A percentile compares a stretch with the other conserved stretches of the same genome.
Evolutionary conservation across 2,888 invertebrate species (phyloP).

Genomic region (Pyrgus malvae): DNA sequence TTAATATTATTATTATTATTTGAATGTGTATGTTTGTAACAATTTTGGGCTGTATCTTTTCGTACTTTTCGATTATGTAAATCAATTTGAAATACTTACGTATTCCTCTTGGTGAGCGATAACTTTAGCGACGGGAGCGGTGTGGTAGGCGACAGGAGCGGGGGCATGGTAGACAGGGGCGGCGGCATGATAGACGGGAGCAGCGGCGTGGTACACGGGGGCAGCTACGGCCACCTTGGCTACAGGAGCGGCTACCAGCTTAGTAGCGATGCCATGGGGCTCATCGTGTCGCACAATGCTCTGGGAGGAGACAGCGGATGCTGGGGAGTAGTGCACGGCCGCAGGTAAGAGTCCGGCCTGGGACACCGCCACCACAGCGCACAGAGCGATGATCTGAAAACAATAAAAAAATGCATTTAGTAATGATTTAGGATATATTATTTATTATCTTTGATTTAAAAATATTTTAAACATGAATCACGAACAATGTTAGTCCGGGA

Average conservation of each 20-base stretch:
- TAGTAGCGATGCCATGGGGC: constrained; percentile 45
- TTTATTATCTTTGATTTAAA: neutral
- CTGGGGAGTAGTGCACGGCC: constrained; percentile 62
- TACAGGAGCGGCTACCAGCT: constrained; percentile 41
- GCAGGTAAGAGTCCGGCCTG: constrained; percentile 48
- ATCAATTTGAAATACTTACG: constrained; percentile 29
- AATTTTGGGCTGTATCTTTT: too few species aligned
- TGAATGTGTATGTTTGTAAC: too few species aligned
- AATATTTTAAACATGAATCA: neutral
- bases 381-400: constrained; percentile 38
- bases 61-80: too few species aligned
- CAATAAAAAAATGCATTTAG: neutral
- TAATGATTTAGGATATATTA: too few species aligned
- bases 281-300: constrained; percentile 64
- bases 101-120: constrained; percentile 44
- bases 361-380: constrained; percentile 44
- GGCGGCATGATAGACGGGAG: constrained; percentile 44
- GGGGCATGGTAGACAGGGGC: constrained; percentile 29
- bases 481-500: neutral
- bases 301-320: constrained; percentile 58
- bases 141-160: constrained; percentile 4
- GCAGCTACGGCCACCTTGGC: constrained; percentile 41
- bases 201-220: constrained; percentile 41
- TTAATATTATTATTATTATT: too few species aligned
- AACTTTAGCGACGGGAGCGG: constrained; percentile 11